phyloP scores from a whole-genome alignment of 2,888 invertebrate genomes.

The Cosmopolites sordidus region DNA sequence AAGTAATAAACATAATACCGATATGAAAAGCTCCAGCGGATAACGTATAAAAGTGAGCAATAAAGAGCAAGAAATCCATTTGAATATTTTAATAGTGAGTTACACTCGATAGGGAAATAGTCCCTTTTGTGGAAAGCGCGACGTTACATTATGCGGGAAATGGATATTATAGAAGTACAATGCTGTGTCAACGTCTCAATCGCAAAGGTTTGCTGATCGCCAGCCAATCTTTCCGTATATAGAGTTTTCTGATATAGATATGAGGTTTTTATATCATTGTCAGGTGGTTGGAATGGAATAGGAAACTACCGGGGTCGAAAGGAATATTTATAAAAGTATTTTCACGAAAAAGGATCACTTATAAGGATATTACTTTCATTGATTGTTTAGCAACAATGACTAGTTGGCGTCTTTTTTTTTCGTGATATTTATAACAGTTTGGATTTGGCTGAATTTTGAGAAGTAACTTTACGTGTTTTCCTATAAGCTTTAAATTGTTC shows the following conservation, averaged over 20 bases:
- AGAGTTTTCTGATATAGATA: slow-evolving; percentile 35
- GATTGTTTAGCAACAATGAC: too few species aligned
- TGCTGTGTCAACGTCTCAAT: slow-evolving; percentile 46
- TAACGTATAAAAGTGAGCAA: slow-evolving; percentile 29
- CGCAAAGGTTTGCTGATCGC: slow-evolving; percentile 41
- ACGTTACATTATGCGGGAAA: slow-evolving; percentile 44
- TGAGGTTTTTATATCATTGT: slow-evolving; percentile 37
- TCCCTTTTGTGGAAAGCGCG: slow-evolving; percentile 32
- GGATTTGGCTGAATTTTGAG: too few species aligned
- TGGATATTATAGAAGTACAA: slow-evolving; percentile 45
- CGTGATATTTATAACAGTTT: too few species aligned
- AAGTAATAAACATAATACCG: slow-evolving; percentile 27
- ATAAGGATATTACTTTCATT: too few species aligned
- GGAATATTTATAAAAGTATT: too few species aligned
- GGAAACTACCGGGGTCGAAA: slow-evolving; percentile 12
- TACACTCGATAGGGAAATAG: slow-evolving; percentile 35
- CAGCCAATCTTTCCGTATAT: slow-evolving; percentile 39
- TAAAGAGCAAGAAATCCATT: slow-evolving; percentile 35
- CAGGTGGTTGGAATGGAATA: slow-evolving; percentile 34
- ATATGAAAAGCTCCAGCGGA: slow-evolving; percentile 24
- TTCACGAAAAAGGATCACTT: too few species aligned
- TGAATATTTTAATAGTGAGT: slow-evolving; percentile 38
- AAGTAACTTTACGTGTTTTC: too few species aligned
- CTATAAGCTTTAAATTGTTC: too few species aligned
- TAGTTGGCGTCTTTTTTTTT: too few species aligned